Evolutionary conservation across 2,113 vertebrate genomes (phyloP).

Genomic region (Orientallactaga bullata): DNA sequence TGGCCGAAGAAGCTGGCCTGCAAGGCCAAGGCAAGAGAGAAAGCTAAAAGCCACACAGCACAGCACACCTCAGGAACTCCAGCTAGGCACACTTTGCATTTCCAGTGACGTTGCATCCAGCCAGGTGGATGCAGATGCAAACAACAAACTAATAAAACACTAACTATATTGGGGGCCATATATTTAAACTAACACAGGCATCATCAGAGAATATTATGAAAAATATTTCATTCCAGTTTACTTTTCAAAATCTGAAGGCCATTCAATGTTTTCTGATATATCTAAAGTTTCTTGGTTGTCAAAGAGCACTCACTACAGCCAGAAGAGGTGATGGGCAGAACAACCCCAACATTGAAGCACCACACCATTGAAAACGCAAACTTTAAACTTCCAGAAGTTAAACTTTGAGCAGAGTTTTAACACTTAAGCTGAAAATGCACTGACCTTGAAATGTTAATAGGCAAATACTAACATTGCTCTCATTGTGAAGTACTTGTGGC

Average conservation of each 20-base stretch:
- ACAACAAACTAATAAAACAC: too few relatives aligned
- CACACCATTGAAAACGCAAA: neutral
- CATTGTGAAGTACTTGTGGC: slow-evolving; percentile 16
- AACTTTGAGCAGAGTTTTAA: slow-evolving; percentile 23
- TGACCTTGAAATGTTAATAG: neutral
- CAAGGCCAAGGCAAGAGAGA: too few relatives aligned
- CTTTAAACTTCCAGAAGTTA: slow-evolving; percentile 14
- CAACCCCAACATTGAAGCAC: neutral
- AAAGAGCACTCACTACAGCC: slow-evolving; percentile 38
- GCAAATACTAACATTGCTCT: slow-evolving; percentile 35
- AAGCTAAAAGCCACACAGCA: too few relatives aligned
- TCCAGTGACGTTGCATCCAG: too few relatives aligned
- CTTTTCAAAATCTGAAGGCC: slow-evolving; percentile 53
- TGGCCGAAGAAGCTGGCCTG: too few relatives aligned
- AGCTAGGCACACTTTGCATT: too few relatives aligned
- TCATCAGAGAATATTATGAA: slow-evolving; percentile 24
- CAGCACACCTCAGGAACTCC: too few relatives aligned
- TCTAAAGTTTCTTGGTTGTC: neutral
- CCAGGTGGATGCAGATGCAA: too few relatives aligned
- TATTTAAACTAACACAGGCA: too few relatives aligned
- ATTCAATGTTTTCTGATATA: neutral
- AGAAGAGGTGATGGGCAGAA: neutral
- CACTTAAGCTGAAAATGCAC: neutral
- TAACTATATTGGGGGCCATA: too few relatives aligned
- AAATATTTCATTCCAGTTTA: neutral